A percentile compares a stretch with the other conserved stretches of the same genome.
Evolutionary conservation across 1,140 invertebrate species (phyloP).

Genomic region (Camponotus pennsylvanicus): DNA sequence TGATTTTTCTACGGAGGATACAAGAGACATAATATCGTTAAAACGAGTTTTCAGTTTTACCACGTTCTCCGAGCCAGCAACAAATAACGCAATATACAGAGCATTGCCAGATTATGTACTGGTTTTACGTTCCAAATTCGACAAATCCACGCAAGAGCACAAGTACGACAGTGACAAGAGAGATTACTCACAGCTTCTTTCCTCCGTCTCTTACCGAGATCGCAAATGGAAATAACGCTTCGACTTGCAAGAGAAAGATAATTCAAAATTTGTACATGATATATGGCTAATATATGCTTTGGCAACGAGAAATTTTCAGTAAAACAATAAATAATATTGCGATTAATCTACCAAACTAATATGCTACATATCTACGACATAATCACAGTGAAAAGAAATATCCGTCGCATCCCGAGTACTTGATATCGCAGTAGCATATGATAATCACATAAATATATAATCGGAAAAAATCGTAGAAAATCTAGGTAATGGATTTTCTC

Average conservation of each 20-base stretch:
- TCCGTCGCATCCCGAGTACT: not conserved
- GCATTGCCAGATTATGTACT: slow-evolving; percentile 47
- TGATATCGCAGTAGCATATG: slow-evolving; percentile 13
- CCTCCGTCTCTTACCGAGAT: slow-evolving; percentile 11
- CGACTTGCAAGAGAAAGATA: slow-evolving; percentile 20
- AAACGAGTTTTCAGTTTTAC: slow-evolving; percentile 71
- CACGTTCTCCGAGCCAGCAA: slow-evolving; percentile 25
- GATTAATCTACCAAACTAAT: not conserved
- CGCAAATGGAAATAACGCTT: slow-evolving; percentile 60
- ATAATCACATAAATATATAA: slow-evolving; percentile 27
- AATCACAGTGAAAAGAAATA: not conserved
- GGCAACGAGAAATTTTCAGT: slow-evolving; percentile 35
- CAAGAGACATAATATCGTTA: slow-evolving; percentile 51
- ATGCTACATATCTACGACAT: not conserved
- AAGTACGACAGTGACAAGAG: slow-evolving; percentile 42
- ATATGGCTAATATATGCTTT: not conserved
- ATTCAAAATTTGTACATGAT: slow-evolving; percentile 2
- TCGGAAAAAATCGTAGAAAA: not conserved
- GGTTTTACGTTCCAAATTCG: slow-evolving; percentile 72
- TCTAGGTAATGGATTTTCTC: not conserved
- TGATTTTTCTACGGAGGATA: slow-evolving; percentile 54
- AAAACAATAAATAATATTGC: not conserved
- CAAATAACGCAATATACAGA: not conserved
- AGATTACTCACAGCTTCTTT: slow-evolving; percentile 39
- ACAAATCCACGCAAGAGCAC: slow-evolving; percentile 59